These are phyloP conservation scores for Podarcis muralis DNA, from an alignment of 2,113 vertebrate species.

Conservation along the genomic window DNA sequence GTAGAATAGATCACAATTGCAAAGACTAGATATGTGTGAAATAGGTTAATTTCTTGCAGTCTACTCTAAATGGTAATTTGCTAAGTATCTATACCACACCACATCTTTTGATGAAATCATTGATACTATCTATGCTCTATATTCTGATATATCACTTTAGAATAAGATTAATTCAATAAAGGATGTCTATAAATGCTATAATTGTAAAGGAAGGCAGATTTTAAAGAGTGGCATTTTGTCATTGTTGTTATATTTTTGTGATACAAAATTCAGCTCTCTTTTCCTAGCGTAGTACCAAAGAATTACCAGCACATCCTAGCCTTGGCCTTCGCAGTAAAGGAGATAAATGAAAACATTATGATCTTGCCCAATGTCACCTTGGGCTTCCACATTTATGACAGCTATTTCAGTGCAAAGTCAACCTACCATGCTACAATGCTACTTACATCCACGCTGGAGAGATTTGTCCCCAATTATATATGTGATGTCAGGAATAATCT, in stretches of 20 bases:
- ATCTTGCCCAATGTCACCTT: background rate
- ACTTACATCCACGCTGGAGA: background rate
- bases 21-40: too few relatives aligned
- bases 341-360: background rate
- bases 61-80: too few relatives aligned
- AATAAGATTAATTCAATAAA: too few relatives aligned
- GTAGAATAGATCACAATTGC: too few relatives aligned
- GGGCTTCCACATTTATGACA: conserved; percentile 3
- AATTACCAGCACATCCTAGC: conserved; percentile 12
- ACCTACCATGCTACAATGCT: background rate
- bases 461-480: background rate
- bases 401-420: background rate
- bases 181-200: too few relatives aligned
- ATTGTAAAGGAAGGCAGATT: too few relatives aligned
- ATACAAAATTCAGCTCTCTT: background rate
- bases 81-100: too few relatives aligned
- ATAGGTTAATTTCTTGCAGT: too few relatives aligned
- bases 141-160: too few relatives aligned
- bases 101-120: too few relatives aligned
- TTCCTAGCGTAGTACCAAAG: background rate
- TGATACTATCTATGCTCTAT: too few relatives aligned
- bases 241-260: background rate
- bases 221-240: too few relatives aligned
- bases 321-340: background rate
- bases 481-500: background rate